These are phyloP conservation scores for Gambusia yucatana DNA, from an alignment of 2,797 vertebrate species.

Conservation along the genomic window DNA sequence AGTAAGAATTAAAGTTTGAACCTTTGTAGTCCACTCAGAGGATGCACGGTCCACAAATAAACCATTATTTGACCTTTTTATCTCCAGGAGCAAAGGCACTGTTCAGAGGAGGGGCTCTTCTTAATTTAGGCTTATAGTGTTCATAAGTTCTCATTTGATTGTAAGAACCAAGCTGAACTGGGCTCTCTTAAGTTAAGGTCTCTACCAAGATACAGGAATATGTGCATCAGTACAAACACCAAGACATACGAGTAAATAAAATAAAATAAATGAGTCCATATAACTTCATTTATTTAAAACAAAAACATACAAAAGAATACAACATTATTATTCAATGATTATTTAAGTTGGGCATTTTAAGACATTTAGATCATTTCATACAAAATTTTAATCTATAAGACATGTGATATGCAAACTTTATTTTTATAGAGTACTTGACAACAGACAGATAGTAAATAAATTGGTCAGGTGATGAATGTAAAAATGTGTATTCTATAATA, in stretches of 20 bases:
- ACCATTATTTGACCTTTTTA: not conserved
- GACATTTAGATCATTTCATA: not conserved
- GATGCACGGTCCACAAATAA: not conserved
- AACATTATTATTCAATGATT: not conserved
- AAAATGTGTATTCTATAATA: not conserved
- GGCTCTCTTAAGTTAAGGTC: not conserved
- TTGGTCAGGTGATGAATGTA: not conserved
- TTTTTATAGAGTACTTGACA: not conserved
- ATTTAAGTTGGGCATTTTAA: not conserved
- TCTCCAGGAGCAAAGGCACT: not conserved
- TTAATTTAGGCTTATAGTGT: not conserved
- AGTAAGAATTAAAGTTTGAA: not conserved
- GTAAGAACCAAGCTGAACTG: not conserved
- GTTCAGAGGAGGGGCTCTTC: not conserved
- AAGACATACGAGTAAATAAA: not conserved
- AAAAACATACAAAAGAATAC: not conserved
- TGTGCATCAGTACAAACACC: not conserved
- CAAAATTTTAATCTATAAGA: not conserved
- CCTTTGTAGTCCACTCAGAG: not conserved
- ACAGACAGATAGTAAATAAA: not conserved
- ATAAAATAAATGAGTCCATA: not conserved
- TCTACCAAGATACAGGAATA: not conserved
- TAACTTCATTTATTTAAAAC: not conserved
- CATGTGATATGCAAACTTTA: not conserved
- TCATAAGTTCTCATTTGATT: not conserved